phyloP scores from a whole-genome alignment of 2,797 vertebrate genomes.

The Tapirus indicus region DNA sequence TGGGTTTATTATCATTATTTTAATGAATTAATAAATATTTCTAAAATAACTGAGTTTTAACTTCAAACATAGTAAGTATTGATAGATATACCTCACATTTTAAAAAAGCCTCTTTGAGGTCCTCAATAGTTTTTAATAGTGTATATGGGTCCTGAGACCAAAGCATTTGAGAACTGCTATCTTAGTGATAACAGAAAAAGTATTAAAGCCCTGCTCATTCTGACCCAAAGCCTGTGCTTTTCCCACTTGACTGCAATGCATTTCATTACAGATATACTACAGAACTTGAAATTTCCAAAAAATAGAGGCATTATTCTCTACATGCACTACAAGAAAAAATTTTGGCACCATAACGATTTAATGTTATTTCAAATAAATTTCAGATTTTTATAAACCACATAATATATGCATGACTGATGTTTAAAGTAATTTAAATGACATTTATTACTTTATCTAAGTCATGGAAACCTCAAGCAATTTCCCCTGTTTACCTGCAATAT shows the following conservation, averaged over 20 bases:
- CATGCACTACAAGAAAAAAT: not conserved
- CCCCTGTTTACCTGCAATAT: not conserved
- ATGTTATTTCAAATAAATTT: conserved; percentile 37
- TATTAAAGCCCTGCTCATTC: not conserved
- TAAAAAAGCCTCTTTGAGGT: not conserved
- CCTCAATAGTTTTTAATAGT: conserved; percentile 47
- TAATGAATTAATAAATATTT: conserved; percentile 20
- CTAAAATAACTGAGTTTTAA: conserved; percentile 13
- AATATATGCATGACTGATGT: not conserved
- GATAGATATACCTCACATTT: not conserved
- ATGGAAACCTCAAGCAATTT: not conserved
- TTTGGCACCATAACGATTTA: not conserved
- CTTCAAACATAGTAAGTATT: not conserved
- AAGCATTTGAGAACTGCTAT: conserved; percentile 8
- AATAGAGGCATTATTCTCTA: not conserved
- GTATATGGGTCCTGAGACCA: not conserved
- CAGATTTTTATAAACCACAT: not conserved
- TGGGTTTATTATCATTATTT: not conserved
- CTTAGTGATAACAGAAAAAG: not conserved
- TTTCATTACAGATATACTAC: not conserved
- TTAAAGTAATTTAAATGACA: conserved; percentile 1
- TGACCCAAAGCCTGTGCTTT: not conserved
- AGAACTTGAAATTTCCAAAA: not conserved
- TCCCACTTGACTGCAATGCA: not conserved
- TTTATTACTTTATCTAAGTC: conserved; percentile 7